phyloP scores from a whole-genome alignment of 2,888 invertebrate genomes.

The Meiosimyza platycephala region DNA sequence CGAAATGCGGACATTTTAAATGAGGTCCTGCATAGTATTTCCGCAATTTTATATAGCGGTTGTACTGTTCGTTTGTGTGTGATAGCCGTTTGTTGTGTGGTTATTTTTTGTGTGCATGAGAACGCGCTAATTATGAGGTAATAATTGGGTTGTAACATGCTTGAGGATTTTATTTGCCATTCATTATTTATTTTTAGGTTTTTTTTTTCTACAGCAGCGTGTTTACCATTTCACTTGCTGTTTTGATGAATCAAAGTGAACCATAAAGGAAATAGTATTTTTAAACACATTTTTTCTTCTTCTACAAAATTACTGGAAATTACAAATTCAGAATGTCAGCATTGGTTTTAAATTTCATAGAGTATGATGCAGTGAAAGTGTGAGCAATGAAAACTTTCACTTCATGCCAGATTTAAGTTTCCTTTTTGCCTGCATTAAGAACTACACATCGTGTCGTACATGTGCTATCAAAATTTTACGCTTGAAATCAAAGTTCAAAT shows the following conservation, averaged over 20 bases:
- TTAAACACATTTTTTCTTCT: not conserved
- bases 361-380: too few relatives aligned
- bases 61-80: not conserved
- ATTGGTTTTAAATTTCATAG: too few relatives aligned
- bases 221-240: not conserved
- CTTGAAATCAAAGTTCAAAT: too few relatives aligned
- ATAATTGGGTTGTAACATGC: conserved; percentile 27
- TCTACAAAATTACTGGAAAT: too few relatives aligned
- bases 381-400: too few relatives aligned
- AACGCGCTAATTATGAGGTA: conserved; percentile 25
- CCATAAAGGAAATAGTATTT: not conserved
- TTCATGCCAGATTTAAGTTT: too few relatives aligned
- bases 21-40: conserved; percentile 30
- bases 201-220: not conserved
- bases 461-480: too few relatives aligned
- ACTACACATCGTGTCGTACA: too few relatives aligned
- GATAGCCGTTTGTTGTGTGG: not conserved
- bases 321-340: too few relatives aligned
- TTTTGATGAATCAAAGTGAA: not conserved
- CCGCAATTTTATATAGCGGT: conserved; percentile 19
- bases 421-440: too few relatives aligned
- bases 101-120: conserved; percentile 12
- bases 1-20: conserved; percentile 26
- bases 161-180: not conserved
- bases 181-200: not conserved